Evolutionary conservation across 2,113 vertebrate species (phyloP).

Genomic region (Brienomyrus longianalis): DNA sequence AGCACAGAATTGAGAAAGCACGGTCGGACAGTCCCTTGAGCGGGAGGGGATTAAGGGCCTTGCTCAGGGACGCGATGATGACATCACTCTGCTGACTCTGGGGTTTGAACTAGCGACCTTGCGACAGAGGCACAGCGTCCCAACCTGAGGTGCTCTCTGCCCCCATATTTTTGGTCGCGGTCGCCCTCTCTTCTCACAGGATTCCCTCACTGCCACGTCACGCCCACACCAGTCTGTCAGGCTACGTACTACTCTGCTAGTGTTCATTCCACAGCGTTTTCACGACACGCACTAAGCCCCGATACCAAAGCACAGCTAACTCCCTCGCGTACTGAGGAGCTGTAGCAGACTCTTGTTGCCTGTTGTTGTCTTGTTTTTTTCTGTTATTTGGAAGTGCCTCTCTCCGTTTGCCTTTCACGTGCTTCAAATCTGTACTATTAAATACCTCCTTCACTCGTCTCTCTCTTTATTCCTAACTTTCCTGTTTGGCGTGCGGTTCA

Average conservation of each 20-base stretch:
- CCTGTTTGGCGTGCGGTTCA: slow-evolving; percentile 23
- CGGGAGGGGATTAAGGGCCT: not conserved
- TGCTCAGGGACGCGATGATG: not conserved
- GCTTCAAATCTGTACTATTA: slow-evolving; percentile 71
- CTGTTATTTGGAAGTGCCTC: slow-evolving; percentile 31
- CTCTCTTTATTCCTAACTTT: slow-evolving; percentile 14
- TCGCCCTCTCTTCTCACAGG: not conserved
- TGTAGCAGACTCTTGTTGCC: slow-evolving; percentile 15
- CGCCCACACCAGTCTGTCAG: not conserved
- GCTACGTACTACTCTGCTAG: not conserved
- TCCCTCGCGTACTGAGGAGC: not conserved
- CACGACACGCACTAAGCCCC: not conserved
- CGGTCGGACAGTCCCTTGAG: not conserved
- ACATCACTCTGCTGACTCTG: not conserved
- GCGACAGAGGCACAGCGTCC: not conserved
- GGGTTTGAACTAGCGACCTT: not conserved
- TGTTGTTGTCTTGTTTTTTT: slow-evolving; percentile 18
- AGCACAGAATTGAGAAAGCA: not conserved
- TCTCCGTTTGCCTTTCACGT: slow-evolving; percentile 62
- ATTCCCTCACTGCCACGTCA: not conserved
- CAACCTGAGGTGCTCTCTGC: not conserved
- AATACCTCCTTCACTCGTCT: slow-evolving; percentile 62
- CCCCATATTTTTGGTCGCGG: not conserved
- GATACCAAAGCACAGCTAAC: not conserved
- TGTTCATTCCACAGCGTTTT: slow-evolving; percentile 1